A percentile compares a stretch with the other conserved stretches of the same genome.
phyloP scores from a whole-genome alignment of 53 echinoderm and acorn worm species.

The Mesocentrotus franciscanus region DNA sequence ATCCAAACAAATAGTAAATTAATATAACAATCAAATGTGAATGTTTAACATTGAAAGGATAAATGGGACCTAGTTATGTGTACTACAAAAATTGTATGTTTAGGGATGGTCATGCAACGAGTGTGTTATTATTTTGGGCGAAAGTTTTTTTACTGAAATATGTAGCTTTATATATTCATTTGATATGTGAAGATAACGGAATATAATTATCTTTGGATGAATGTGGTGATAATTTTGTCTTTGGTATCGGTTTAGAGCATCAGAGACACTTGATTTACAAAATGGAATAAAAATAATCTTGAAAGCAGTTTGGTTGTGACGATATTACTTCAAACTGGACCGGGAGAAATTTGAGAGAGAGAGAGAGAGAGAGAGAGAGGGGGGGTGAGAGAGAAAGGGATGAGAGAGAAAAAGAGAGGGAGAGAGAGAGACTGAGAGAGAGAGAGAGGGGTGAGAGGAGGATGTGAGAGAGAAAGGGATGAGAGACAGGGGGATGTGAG shows the following conservation, averaged over 20 bases:
- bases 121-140: neutral
- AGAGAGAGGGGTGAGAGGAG: neutral
- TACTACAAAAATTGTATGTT: too few relatives aligned
- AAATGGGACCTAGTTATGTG: too few relatives aligned
- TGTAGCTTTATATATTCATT: neutral
- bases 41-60: too few relatives aligned
- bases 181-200: neutral
- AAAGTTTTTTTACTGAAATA: slow-evolving; percentile 27
- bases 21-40: too few relatives aligned
- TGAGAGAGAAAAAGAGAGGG: neutral
- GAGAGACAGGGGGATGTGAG: neutral
- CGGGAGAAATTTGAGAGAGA: neutral
- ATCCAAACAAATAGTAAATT: too few relatives aligned
- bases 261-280: neutral
- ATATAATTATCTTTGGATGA: neutral
- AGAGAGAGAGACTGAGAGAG: neutral
- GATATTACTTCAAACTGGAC: neutral
- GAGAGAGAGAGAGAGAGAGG: neutral
- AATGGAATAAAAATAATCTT: slow-evolving; percentile 19
- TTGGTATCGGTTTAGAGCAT: neutral
- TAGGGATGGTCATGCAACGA: neutral
- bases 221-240: neutral
- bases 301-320: neutral
- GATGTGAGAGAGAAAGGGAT: neutral
- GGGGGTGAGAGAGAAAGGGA: neutral